A percentile compares a stretch with the other conserved stretches of the same genome.
phyloP scores from a whole-genome alignment of 2,888 invertebrate species.

The Machimus rusticus region DNA sequence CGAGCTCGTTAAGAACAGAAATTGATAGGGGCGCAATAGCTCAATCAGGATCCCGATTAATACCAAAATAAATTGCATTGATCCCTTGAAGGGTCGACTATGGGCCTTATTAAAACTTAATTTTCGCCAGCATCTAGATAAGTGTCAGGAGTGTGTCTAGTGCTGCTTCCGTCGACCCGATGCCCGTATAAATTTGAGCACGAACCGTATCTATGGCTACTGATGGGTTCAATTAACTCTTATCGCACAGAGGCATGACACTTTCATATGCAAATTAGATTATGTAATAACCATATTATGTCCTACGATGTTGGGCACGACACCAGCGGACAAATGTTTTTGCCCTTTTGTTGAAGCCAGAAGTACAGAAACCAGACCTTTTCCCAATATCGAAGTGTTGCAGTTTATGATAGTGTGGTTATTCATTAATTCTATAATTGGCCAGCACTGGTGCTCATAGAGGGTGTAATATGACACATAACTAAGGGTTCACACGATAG shows the following conservation, averaged over 20 bases:
- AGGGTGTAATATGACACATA: not conserved
- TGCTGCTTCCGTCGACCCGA: not conserved
- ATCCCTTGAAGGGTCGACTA: slow-evolving; percentile 25
- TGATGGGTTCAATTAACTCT: slow-evolving; percentile 42
- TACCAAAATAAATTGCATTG: slow-evolving; percentile 37
- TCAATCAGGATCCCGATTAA: slow-evolving; percentile 28
- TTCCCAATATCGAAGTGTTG: slow-evolving; percentile 1
- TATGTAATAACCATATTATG: slow-evolving; percentile 33
- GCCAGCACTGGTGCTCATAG: not conserved
- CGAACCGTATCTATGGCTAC: slow-evolving; percentile 12
- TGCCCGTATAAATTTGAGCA: slow-evolving; percentile 8
- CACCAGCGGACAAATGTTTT: not conserved
- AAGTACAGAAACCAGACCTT: not conserved
- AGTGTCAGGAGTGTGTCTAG: slow-evolving; percentile 7
- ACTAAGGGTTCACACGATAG: not conserved
- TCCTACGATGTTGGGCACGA: not conserved
- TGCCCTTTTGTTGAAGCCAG: not conserved
- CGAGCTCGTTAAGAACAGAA: not conserved
- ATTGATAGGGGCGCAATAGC: slow-evolving; percentile 19
- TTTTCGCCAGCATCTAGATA: slow-evolving; percentile 32
- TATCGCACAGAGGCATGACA: slow-evolving; percentile 37
- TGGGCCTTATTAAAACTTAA: slow-evolving; percentile 36
- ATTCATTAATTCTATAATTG: slow-evolving; percentile 7
- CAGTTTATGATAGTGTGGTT: not conserved
- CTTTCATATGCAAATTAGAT: slow-evolving; percentile 42